Conservation (phyloP, 2,113 vertebrate genomes). For the Phocoena phocoena region DNA sequence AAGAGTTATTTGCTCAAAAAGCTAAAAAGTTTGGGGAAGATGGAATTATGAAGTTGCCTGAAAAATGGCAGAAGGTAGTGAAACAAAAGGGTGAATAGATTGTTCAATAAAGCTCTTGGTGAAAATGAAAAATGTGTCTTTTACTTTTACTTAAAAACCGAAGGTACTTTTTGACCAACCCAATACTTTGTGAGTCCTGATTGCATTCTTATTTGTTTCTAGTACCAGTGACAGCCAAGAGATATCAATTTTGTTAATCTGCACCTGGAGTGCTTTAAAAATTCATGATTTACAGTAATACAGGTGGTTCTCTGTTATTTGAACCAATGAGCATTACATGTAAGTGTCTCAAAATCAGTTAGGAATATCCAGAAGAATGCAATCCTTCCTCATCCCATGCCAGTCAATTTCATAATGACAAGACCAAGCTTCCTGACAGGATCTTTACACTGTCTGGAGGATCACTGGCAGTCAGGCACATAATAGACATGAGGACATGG, state of each 20-base stretch:
- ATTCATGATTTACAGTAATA: neutral
- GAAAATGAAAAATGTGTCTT: too few species aligned
- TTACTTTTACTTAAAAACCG: too few species aligned
- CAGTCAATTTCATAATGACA: neutral
- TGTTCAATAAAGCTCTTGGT: too few species aligned
- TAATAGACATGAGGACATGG: neutral
- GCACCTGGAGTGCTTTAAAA: neutral
- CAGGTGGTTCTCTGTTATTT: neutral
- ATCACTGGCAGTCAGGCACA: neutral
- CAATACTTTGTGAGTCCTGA: neutral
- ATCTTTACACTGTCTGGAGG: neutral
- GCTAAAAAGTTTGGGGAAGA: too few species aligned
- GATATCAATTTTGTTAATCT: neutral
- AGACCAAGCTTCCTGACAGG: neutral
- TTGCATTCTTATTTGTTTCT: neutral
- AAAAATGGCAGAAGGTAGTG: too few species aligned
- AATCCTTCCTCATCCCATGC: neutral
- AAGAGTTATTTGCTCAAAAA: too few species aligned
- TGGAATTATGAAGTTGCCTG: too few species aligned
- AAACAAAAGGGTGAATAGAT: too few species aligned
- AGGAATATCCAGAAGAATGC: neutral
- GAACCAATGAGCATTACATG: neutral
- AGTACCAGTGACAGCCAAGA: neutral
- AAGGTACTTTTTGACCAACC: too few species aligned
- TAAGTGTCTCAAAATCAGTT: neutral